phyloP scores from a whole-genome alignment of 2,888 invertebrate species.

The Atherix ibis region DNA sequence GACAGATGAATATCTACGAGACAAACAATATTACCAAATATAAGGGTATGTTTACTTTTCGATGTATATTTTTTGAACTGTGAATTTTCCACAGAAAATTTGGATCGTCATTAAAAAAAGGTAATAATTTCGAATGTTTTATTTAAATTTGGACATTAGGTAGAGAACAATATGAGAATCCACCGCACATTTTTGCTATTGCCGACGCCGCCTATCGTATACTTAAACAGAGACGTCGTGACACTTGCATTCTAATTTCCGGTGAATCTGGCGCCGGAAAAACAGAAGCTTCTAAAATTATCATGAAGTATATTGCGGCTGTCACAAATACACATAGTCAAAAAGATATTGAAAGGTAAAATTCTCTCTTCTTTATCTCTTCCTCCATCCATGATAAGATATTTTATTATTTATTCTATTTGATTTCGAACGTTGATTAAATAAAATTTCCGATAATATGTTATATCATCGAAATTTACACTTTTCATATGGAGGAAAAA shows the following conservation, averaged over 20 bases:
- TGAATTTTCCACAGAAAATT: too few relatives aligned
- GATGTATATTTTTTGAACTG: too few relatives aligned
- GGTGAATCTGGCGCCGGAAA: conserved; percentile 97
- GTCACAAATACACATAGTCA: conserved; percentile 87
- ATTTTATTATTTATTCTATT: too few relatives aligned
- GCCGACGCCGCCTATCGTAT: conserved; percentile 92
- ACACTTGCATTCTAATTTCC: conserved; percentile 96
- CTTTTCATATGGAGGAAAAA: too few relatives aligned
- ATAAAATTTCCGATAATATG: conserved; percentile 1
- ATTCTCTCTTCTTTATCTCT: too few relatives aligned
- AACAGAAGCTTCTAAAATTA: conserved; percentile 97
- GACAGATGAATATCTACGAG: conserved; percentile 82
- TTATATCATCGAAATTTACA: too few relatives aligned
- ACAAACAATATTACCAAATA: conserved; percentile 74
- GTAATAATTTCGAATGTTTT: too few relatives aligned
- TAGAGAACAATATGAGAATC: conserved; percentile 89
- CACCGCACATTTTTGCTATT: conserved; percentile 95
- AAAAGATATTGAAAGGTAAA: conserved; percentile 86
- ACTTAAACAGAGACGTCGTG: conserved; percentile 76
- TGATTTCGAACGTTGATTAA: too few relatives aligned
- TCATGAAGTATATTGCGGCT: conserved; percentile 96
- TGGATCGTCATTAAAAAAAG: too few relatives aligned
- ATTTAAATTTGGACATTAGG: conserved; percentile 33
- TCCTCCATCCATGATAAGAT: too few relatives aligned
- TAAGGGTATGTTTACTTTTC: conserved; percentile 41